Base-by-base conservation (phyloP, 2,797 vertebrate species). In the Heteromormyrus szaboi region DNA sequence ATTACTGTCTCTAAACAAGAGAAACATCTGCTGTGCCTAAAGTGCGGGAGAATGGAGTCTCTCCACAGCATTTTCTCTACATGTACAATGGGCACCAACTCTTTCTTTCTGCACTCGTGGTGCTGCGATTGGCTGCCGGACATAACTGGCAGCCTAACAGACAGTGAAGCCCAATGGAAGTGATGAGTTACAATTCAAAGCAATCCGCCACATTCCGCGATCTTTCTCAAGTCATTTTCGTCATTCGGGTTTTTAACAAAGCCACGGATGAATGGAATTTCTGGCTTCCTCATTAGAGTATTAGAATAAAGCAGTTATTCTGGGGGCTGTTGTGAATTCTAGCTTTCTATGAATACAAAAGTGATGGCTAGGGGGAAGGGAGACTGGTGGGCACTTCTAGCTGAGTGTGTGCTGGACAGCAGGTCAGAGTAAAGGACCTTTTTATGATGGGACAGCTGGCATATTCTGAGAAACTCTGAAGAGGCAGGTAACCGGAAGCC, bases 201-300 rank as follows among this genome's bases (percentile, higher is more conserved):
- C 81, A 14, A 6, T 41, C 22, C 3, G 8, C 46, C 41, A 29
- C 46, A 84, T 84, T 46, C 46, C 46, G 2, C 12, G 46, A 50
- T 50, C 81, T 12, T 11, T 84, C 81, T 84, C 81, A n/a, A 79
- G 72, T 79, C 72, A 48, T 50, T 84, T 84, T 84, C 19, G 46
- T 25, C 81, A 84, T 84, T 84, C 44, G 81, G 46, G 46, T 22
- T 50, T 9, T 29, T 84, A 22, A 46, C 81, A 84, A 48, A 25
- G 44, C 81, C 81, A 29, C 12, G 2, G 81, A 29, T 46, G 41
- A 46, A 84, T 84, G 72, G 72, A 79, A 79, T 84, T 84, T 84
- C 46, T 84, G 81, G 46, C 81, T 84, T 50, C 81, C 46, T 46
- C 41, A n/a, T 84, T 84, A 84, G 81, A 84, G 46, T 50, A 50